A percentile compares a stretch with the other conserved stretches of the same genome.
Evolutionary conservation across 2,797 vertebrate genomes (phyloP).

Genomic region (Apogon talboti): DNA sequence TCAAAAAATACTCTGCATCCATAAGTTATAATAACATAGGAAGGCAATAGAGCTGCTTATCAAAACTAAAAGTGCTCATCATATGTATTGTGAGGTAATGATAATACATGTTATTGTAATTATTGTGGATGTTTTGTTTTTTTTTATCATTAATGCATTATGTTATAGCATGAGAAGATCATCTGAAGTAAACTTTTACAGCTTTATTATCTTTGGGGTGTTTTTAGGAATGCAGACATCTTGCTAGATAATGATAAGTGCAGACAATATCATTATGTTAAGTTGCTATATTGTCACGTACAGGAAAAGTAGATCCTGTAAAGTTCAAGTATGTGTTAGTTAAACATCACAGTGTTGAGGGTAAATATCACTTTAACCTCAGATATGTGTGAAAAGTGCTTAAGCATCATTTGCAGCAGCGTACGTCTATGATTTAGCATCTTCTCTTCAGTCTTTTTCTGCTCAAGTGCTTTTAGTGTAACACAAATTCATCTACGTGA

Average conservation of each 20-base stretch:
- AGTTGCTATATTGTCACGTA: too few relatives aligned
- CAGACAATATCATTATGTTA: too few relatives aligned
- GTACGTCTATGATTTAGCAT: constrained; percentile 22
- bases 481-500: neutral
- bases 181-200: neutral
- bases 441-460: constrained; percentile 1
- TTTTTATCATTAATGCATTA: neutral
- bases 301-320: too few relatives aligned
- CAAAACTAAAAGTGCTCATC: neutral
- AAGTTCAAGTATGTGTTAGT: neutral
- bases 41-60: neutral
- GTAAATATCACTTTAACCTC: neutral
- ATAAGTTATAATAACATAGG: neutral
- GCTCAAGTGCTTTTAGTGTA: constrained; percentile 30
- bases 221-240: too few relatives aligned
- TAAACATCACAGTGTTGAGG: constrained; percentile 9
- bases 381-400: constrained; percentile 18
- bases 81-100: neutral
- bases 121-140: neutral
- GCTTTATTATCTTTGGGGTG: too few relatives aligned
- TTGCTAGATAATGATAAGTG: too few relatives aligned
- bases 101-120: neutral
- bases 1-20: neutral
- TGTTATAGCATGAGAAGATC: neutral
- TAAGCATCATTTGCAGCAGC: constrained; percentile 10